These are phyloP conservation scores for Podarcis muralis DNA, from an alignment of 2,113 vertebrate species.

Conservation along the genomic window DNA sequence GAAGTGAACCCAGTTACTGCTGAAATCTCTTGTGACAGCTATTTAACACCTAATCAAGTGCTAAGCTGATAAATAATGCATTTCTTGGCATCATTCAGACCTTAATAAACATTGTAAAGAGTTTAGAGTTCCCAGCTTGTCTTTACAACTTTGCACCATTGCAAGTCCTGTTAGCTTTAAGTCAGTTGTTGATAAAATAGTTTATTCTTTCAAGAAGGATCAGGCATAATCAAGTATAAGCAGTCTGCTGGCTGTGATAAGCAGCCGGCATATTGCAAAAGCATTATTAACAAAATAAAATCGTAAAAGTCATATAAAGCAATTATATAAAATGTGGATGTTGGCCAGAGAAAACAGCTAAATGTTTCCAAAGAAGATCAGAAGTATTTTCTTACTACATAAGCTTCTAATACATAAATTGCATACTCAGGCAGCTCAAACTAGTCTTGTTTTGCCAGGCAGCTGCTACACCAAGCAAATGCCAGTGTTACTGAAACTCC, in stretches of 20 bases:
- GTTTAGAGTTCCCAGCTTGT: constrained; percentile 48
- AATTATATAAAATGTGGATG: not conserved
- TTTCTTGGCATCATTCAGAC: constrained; percentile 55
- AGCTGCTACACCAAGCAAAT: not conserved
- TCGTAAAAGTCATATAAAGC: constrained; percentile 6
- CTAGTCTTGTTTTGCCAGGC: not conserved
- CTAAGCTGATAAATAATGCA: constrained; percentile 52
- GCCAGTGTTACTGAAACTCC: not conserved
- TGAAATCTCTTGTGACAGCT: constrained; percentile 57
- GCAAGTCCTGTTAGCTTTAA: constrained; percentile 41
- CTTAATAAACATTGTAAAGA: constrained; percentile 53
- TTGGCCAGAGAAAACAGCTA: not conserved
- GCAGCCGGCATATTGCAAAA: constrained; percentile 12
- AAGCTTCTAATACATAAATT: constrained; percentile 2
- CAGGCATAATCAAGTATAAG: constrained; percentile 20
- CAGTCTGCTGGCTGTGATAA: constrained; percentile 27
- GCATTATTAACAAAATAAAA: not conserved
- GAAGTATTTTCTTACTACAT: not conserved
- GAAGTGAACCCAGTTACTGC: constrained; percentile 45
- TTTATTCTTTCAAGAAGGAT: constrained; percentile 46
- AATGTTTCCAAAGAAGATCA: not conserved
- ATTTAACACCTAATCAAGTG: constrained; percentile 47
- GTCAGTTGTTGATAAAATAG: constrained; percentile 34
- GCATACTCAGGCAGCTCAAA: not conserved
- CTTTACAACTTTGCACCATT: constrained; percentile 34